Evolutionary conservation across 2,888 invertebrate species (phyloP).

Genomic region (Ectobius pallidus): DNA sequence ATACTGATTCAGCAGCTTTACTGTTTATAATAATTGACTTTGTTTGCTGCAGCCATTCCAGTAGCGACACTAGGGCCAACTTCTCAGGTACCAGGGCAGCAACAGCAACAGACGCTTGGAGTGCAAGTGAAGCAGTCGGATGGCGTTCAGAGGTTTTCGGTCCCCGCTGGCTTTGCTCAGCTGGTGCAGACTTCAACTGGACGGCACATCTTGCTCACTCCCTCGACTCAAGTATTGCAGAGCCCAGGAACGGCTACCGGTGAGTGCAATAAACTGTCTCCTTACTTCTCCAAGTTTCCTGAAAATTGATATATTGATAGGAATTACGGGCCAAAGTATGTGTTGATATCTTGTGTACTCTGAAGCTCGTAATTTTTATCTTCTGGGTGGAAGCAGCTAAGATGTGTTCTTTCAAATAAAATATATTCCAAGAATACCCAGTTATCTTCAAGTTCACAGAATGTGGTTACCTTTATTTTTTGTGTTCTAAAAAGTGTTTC

Average conservation of each 20-base stretch:
- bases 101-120: constrained; percentile 42
- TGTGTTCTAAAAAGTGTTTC: too few relatives aligned
- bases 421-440: too few relatives aligned
- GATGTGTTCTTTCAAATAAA: too few relatives aligned
- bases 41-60: constrained; percentile 56
- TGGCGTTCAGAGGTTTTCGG: constrained; percentile 28
- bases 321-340: too few relatives aligned
- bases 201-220: constrained; percentile 69
- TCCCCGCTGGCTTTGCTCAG: constrained; percentile 59
- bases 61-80: constrained; percentile 54
- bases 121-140: constrained; percentile 7
- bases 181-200: constrained; percentile 74
- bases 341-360: too few relatives aligned
- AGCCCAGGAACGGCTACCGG: constrained; percentile 53
- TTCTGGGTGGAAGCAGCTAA: too few relatives aligned
- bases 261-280: too few relatives aligned
- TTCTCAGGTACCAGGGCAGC: constrained; percentile 45
- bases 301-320: constrained; percentile 25
- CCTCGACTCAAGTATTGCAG: constrained; percentile 51
- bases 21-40: too few relatives aligned
- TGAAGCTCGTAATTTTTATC: too few relatives aligned
- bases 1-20: too few relatives aligned
- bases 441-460: too few relatives aligned
- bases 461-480: too few relatives aligned
- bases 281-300: background rate